phyloP scores from a whole-genome alignment of 2,797 vertebrate species.

The Sylvia borin region DNA sequence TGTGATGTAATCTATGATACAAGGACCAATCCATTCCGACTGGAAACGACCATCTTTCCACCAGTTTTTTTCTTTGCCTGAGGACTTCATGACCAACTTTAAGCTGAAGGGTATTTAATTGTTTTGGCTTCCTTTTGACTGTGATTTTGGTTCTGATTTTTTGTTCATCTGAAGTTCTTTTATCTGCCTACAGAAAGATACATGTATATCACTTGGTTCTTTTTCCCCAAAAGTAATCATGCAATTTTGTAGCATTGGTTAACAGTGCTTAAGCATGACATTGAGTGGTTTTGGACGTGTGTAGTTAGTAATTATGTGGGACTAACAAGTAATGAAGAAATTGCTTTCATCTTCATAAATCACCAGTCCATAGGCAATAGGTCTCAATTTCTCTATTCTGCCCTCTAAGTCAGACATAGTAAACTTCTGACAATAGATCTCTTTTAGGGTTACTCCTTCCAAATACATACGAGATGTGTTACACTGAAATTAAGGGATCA shows the following conservation, averaged over 20 bases:
- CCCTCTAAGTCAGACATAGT: neutral
- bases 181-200: conserved; percentile 36
- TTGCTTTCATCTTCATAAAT: neutral
- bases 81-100: conserved; percentile 79
- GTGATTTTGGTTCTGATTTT: conserved; percentile 49
- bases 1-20: conserved; percentile 77
- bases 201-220: neutral
- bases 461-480: neutral
- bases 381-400: neutral
- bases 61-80: conserved; percentile 75
- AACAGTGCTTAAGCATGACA: neutral
- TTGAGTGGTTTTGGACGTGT: neutral
- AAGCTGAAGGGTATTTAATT: conserved; percentile 68
- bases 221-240: neutral
- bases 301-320: neutral
- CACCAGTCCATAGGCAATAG: neutral
- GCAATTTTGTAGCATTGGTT: neutral
- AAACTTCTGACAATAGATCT: neutral
- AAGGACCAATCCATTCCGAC: conserved; percentile 76
- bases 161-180: conserved; percentile 33
- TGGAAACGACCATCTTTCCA: conserved; percentile 78
- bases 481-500: neutral
- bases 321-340: neutral
- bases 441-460: neutral
- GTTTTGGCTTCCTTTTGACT: conserved; percentile 71